Percentiles rank a stretch among this genome's conserved stretches.
phyloP scores from a whole-genome alignment of 2,797 vertebrate genomes.

The Acrocephalus scirpaceus region DNA sequence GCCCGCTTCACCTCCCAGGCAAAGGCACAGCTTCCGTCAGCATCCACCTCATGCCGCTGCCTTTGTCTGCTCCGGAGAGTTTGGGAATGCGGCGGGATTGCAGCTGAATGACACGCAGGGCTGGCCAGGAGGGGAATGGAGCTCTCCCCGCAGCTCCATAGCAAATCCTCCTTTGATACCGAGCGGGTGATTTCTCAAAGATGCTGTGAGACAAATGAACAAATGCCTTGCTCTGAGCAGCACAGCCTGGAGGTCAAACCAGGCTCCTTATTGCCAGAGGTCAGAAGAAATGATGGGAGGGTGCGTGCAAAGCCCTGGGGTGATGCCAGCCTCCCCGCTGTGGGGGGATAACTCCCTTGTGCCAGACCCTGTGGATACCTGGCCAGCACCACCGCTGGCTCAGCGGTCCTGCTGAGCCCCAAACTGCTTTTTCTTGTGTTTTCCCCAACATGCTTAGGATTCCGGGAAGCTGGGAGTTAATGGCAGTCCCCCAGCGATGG shows the following conservation, averaged over 20 bases:
- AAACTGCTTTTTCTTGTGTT: neutral
- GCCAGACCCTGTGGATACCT: neutral
- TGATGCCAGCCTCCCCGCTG: neutral
- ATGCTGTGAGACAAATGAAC: neutral
- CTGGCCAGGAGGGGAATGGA: neutral
- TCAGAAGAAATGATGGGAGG: neutral
- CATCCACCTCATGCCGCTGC: neutral
- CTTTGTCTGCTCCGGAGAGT: neutral
- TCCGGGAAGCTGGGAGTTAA: neutral
- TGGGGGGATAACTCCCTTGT: neutral
- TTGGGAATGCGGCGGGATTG: neutral
- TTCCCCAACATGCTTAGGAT: neutral
- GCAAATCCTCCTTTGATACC: neutral
- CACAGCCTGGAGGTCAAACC: neutral
- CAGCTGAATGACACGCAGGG: neutral
- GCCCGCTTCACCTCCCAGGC: rapidly evolving
- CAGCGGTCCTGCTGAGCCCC: neutral
- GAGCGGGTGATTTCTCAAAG: neutral
- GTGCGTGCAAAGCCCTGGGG: neutral
- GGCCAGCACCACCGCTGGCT: rapidly evolving
- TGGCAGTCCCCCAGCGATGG: neutral
- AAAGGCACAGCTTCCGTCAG: neutral
- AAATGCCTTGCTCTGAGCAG: neutral
- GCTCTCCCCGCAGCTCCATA: neutral
- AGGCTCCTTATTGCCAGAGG: neutral